Percentiles rank a stretch among this genome's conserved stretches.
Conservation (phyloP, 2,888 invertebrate species). For the Himalopsyche japonica region DNA sequence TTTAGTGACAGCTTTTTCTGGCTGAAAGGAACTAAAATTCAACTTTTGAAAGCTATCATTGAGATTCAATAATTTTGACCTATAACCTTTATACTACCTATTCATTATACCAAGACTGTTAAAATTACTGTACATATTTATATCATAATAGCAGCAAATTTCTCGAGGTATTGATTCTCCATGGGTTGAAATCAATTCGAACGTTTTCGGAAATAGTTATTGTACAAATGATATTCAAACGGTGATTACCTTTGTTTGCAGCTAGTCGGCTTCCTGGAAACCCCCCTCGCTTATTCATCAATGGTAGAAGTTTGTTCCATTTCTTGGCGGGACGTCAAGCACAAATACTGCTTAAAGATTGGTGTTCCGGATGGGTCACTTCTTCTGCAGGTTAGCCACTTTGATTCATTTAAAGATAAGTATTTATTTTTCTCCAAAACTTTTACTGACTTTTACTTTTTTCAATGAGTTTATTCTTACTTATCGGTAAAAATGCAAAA, state of each 20-base stretch:
- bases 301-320: constrained; percentile 80
- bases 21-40: too few relatives aligned
- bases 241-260: constrained; percentile 49
- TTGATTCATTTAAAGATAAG: background rate
- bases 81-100: too few relatives aligned
- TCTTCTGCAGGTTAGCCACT: constrained; percentile 64
- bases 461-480: too few relatives aligned
- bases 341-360: constrained; percentile 77
- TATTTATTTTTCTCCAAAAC: too few relatives aligned
- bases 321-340: constrained; percentile 77
- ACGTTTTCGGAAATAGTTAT: background rate
- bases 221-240: background rate
- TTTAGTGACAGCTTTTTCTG: too few relatives aligned
- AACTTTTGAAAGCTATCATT: too few relatives aligned
- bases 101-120: too few relatives aligned
- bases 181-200: background rate
- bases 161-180: background rate
- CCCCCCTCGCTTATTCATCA: constrained; percentile 68
- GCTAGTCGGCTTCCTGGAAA: constrained; percentile 68
- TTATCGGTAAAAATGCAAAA: too few relatives aligned
- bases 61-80: too few relatives aligned
- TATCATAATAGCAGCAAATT: too few relatives aligned
- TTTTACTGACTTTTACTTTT: too few relatives aligned
- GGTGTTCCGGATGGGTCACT: constrained; percentile 76
- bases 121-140: too few relatives aligned